Base-by-base conservation (phyloP, 1,140 invertebrate genomes). In the Drosophila sechellia region DNA sequence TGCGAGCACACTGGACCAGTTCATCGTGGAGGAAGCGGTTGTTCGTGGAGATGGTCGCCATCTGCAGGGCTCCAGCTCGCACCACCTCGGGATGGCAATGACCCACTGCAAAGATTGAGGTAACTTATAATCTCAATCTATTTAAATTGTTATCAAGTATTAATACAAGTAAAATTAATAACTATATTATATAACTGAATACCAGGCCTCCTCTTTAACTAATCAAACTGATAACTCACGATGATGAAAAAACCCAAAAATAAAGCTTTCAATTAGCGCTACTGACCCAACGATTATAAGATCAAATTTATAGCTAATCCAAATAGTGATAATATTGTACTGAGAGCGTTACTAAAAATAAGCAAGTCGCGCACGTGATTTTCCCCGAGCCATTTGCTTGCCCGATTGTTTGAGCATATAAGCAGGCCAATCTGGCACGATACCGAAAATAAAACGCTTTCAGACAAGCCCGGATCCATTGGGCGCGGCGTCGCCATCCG, bases 1-100 rank as follows among this genome's bases (percentile, higher is more conserved):
- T 95, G 84, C 98, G 94, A 0, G 98, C 98, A 81, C 98, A 97
- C 22, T 98, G 93, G 13, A 99, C 98, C 64, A 99, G 93, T 87
- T 99, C 97, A 86, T 99, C 98, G 92, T 99, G 98, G 0, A 99
- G 94, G 91, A 98, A 99, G 20, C 98, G 95, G 87, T 96, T 97
- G 94, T 99, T 99, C 17, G 98, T 99, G 71, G 96, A 98, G 60
- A 99, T 94, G 4, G 96, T 91, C 2, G 95, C 94, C 96, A 99
- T 98, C 93, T 99, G 98, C 43, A 96, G 94, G 53, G 94, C 94
- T 0, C 96, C 97, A 0, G 97, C 97, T 85, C 95, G 94, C 1
- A 99, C 98, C 2, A 99, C 98, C 69, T 96, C 94, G 0, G 98
- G 97, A 93, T 99, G 98, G 92, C 98, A 99, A 93, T 99, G 98